Percentiles rank a stretch among this genome's conserved stretches.
phyloP scores from a whole-genome alignment of 2,888 invertebrate species.

The Orchesella flavescens region DNA sequence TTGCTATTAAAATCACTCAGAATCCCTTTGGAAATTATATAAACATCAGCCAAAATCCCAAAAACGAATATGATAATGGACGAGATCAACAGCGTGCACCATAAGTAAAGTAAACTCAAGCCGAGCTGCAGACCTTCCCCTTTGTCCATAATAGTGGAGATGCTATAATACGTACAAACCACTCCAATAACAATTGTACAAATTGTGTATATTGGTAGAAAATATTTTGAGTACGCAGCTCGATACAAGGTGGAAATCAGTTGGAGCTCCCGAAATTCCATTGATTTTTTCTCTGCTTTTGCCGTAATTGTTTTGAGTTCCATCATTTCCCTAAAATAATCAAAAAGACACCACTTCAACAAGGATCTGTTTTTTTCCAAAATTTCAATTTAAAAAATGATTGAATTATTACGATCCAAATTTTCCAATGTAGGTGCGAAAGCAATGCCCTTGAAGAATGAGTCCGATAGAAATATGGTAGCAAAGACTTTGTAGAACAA shows the following conservation, averaged over 20 bases:
- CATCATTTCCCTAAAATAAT: too few species aligned
- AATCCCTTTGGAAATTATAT: not conserved
- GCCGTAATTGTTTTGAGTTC: not conserved
- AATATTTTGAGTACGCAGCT: not conserved
- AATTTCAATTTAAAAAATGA: not conserved
- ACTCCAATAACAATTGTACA: not conserved
- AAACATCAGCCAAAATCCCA: constrained; percentile 4
- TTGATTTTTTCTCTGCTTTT: not conserved
- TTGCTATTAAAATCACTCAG: not conserved
- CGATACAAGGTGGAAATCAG: not conserved
- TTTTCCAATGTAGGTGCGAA: not conserved
- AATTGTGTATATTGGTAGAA: not conserved
- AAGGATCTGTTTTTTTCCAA: not conserved
- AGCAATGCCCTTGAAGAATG: not conserved
- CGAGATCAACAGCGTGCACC: not conserved
- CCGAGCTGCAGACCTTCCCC: not conserved
- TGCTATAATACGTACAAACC: not conserved
- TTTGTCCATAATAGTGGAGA: not conserved
- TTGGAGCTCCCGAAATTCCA: constrained; percentile 3
- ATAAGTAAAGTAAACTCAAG: not conserved
- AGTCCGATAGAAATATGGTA: not conserved
- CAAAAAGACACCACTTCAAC: too few species aligned
- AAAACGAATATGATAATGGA: not conserved
- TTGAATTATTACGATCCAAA: not conserved
- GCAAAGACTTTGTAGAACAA: not conserved